Conservation (phyloP, 1,140 invertebrate genomes). For the Tetraneura akinire region DNA sequence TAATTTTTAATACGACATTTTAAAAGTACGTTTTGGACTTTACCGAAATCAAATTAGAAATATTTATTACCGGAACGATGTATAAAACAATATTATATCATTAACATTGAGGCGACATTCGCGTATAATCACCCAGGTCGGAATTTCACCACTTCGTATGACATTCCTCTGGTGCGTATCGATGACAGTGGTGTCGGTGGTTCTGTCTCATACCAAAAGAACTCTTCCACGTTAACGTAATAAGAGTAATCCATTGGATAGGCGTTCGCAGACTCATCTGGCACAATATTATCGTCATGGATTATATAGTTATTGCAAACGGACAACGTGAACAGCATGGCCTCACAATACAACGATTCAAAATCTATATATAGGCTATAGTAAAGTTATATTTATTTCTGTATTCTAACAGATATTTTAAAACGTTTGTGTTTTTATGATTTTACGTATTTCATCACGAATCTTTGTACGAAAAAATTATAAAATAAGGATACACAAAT, state of each 20-base stretch:
- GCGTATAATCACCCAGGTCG: constrained; percentile 3
- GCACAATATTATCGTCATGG: neutral
- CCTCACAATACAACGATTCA: constrained; percentile 24
- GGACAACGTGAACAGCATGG: constrained; percentile 22
- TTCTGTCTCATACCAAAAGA: constrained; percentile 1
- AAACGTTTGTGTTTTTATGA: too few species aligned
- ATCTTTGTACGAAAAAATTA: too few species aligned
- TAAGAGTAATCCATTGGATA: neutral
- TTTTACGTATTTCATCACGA: too few species aligned
- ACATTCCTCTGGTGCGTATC: neutral
- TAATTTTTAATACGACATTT: too few species aligned
- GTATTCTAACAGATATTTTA: too few species aligned
- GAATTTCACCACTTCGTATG: constrained; percentile 9
- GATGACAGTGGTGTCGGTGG: neutral
- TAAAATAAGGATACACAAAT: constrained; percentile 29
- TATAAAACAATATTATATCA: too few species aligned
- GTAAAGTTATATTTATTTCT: too few species aligned
- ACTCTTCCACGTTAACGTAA: constrained; percentile 21
- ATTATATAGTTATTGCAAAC: neutral
- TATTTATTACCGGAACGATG: too few species aligned
- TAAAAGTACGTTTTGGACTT: too few species aligned
- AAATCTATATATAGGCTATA: neutral
- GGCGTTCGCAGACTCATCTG: neutral
- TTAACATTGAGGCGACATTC: too few species aligned
- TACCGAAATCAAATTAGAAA: too few species aligned